Evolutionary conservation across 2,888 invertebrate species (phyloP), one percentile per base, ranked within the genome.

Genomic region (Watsonalla binaria): DNA sequence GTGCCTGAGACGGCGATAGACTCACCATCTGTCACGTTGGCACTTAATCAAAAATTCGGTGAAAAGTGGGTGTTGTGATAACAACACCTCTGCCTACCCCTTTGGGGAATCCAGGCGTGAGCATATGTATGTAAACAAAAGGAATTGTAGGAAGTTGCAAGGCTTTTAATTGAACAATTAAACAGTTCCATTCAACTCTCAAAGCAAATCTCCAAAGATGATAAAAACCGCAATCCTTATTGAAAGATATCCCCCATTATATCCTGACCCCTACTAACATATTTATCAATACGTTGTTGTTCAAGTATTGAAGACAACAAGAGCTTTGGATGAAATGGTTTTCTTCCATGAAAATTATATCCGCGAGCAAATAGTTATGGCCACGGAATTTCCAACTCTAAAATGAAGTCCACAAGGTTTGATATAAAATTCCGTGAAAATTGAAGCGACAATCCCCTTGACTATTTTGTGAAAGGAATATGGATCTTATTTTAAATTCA

Each of bases 141-240:
- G 4, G 24, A 24, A 24, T 24, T 24, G 24, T 24, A 24, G 4
- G 24, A 24, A 24, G 1, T 4, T 24, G 1, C 24, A 24, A 2
- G 24, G 24, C 24, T 24, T 24, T 24, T 24, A 24, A 24, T 24
- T 2, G 24, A 24, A 24, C 4, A 24, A 24, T 24, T 24, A 24
- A 24, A 24, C 1, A 24, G 1, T 24, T 24, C 24, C 24, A 24
- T 24, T 24, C 24, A 24, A 24, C 24, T 24, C 24, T 24, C 24
- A 24, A 24, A 24, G 24, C 24, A 24, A 24, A 24, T 2, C 24
- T 37, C 37, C 51, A 47, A 54, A 52, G 52, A 54, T 45, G 50
- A 51, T 55, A 51, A 50, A 57, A 55, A 46, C 57, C 48, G 46
- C 48, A 54, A 54, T 54, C 57, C 49, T 54, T 45, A 51, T 51